A percentile compares a stretch with the other conserved stretches of the same genome.
Conservation (phyloP, 2,797 vertebrate genomes). For the Onychomys arenicola region DNA sequence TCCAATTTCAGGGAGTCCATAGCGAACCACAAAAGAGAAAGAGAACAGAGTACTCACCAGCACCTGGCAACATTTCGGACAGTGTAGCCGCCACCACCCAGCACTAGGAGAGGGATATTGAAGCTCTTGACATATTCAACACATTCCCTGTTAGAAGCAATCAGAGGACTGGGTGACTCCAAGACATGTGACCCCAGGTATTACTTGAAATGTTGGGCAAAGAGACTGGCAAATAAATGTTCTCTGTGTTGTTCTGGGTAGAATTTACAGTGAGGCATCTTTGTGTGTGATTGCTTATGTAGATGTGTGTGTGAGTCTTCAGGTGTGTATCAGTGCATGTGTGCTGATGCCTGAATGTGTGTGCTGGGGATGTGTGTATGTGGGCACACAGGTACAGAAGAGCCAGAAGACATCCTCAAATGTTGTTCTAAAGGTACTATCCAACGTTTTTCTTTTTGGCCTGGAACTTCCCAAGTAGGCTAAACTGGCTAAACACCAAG, state of each 20-base stretch:
- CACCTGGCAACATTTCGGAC: constrained; percentile 98
- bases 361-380: background rate
- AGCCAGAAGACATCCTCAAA: background rate
- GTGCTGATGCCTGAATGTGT: background rate
- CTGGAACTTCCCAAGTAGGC: background rate
- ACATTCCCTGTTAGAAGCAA: constrained; percentile 91
- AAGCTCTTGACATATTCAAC: constrained; percentile 99
- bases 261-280: constrained; percentile 4
- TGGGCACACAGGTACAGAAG: background rate
- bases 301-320: background rate
- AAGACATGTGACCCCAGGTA: background rate
- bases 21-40: background rate
- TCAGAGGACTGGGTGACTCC: background rate
- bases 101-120: constrained; percentile 96
- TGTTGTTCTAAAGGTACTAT: background rate
- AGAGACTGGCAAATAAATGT: background rate
- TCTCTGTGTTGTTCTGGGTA: background rate
- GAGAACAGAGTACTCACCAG: constrained; percentile 90
- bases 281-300: background rate
- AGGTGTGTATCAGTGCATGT: background rate
- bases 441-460: background rate
- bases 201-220: background rate
- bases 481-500: background rate
- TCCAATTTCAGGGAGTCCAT: constrained; percentile 14
- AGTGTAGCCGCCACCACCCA: constrained; percentile 98